Base-by-base conservation (phyloP, 2,888 invertebrate species). In the Aleiodes leptofemur region DNA sequence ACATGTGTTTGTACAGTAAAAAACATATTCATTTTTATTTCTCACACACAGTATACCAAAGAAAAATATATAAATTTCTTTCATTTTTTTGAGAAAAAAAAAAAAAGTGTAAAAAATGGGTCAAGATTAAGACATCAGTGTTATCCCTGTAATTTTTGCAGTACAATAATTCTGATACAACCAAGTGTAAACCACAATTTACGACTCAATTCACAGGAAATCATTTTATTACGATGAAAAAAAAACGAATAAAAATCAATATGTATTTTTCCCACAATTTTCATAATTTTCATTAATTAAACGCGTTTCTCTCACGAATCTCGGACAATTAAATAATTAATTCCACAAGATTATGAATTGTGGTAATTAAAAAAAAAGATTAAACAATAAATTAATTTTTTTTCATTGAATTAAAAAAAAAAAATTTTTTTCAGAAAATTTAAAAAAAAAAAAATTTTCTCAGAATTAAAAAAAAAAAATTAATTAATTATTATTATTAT, bases 401-500 rank as follows among this genome's bases (percentile, higher is more conserved):
- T 2, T 23, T 23, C 23, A 23, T 23, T 1, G 23, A 23, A 23
- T 23, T 23, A 23, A 23, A 23, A 23, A 2, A 23, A 23, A 23
- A 23, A 23, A 23, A 23, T 23, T 23, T 23, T 23, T 23, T 50
- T 16, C 14, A 11, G 23, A 14, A 29, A 72, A 43, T 50, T 23
- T 8, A 0, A 9, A 43, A 68, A 66, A 66, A 50, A 53, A 31
- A 50, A 50, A 61, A 64, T 23, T 23, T 23, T 23, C 2, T 23
- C n/a, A 29, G 9, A 55, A 48, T 50, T 23, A 2, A 13, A 34
- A 51, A 29, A n/a, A 55, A 43, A 43, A 43, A 48, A 64, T 64
- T 34, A 71, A 71, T 56, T 13, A 64, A 73, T 51, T 29, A 38
- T 71, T 53, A 34, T 2, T 43, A 43, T 6, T 43, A 9, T 3